Conservation (phyloP, 2,888 invertebrate genomes). For the Dexiosoma caninum region DNA sequence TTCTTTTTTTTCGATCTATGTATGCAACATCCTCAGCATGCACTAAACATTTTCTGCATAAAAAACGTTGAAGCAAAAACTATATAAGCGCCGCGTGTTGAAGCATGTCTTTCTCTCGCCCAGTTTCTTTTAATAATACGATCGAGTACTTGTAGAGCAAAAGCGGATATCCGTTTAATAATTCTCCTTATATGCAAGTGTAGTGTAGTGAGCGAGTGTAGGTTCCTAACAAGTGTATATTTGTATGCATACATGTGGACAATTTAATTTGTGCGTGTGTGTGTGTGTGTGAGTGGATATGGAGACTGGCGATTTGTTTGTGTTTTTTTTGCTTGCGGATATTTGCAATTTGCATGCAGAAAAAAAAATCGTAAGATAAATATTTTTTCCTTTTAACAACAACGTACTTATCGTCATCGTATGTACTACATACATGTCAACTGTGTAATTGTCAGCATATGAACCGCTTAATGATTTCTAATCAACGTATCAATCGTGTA, state of each 20-base stretch:
- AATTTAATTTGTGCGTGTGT: background rate
- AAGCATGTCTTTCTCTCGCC: constrained; percentile 31
- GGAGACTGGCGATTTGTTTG: constrained; percentile 33
- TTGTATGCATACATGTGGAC: background rate
- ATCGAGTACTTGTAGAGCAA: constrained; percentile 31
- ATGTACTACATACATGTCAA: background rate
- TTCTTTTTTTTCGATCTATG: background rate
- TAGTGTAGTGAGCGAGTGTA: constrained; percentile 12
- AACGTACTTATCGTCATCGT: background rate
- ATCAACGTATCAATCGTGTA: constrained; percentile 19
- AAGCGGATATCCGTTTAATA: constrained; percentile 73
- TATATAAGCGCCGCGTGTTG: constrained; percentile 20
- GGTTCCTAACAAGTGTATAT: background rate
- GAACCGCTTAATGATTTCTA: constrained; percentile 41
- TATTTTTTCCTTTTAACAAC: background rate
- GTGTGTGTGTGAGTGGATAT: background rate
- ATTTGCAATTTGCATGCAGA: constrained; percentile 60
- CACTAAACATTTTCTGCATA: constrained; percentile 51
- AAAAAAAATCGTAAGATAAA: background rate
- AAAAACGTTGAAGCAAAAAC: constrained; percentile 30
- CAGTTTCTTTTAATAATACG: constrained; percentile 20
- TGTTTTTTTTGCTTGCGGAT: constrained; percentile 56
- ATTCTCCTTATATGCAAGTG: constrained; percentile 44
- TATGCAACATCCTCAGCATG: constrained; percentile 62
- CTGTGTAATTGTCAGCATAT: constrained; percentile 45